A percentile compares a stretch with the other conserved stretches of the same genome.
Evolutionary conservation across 2,797 vertebrate genomes (phyloP).

Genomic region (Pseudomugil gertrudae): DNA sequence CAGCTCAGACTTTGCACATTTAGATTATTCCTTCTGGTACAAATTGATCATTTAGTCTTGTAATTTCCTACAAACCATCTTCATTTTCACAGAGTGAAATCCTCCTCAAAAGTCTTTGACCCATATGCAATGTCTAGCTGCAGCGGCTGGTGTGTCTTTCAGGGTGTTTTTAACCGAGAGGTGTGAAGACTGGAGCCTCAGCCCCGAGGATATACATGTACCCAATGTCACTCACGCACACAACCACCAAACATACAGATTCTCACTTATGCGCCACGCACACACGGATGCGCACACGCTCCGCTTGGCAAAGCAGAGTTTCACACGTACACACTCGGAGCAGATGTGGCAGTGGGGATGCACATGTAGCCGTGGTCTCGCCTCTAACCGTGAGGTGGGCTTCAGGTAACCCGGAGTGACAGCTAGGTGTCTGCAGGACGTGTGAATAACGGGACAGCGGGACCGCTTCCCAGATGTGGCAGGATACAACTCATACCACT

Average conservation of each 20-base stretch:
- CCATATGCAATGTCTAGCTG: conserved; percentile 33
- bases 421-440: conserved; percentile 67
- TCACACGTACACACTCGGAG: conserved; percentile 17
- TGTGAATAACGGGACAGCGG: conserved; percentile 60
- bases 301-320: conserved; percentile 8
- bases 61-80: background rate
- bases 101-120: conserved; percentile 44
- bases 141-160: conserved; percentile 62
- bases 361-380: conserved; percentile 47
- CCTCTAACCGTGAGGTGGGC: conserved; percentile 64
- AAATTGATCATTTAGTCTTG: background rate
- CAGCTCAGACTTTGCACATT: background rate
- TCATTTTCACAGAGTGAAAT: conserved; percentile 1
- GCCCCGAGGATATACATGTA: conserved; percentile 66
- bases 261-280: conserved; percentile 42
- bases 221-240: conserved; percentile 46
- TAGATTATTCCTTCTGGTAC: background rate
- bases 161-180: conserved; percentile 65
- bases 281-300: conserved; percentile 27
- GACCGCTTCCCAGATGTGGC: conserved; percentile 68
- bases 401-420: conserved; percentile 75
- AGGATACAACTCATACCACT: conserved; percentile 27
- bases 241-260: conserved; percentile 16
- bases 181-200: conserved; percentile 71
- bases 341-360: conserved; percentile 46